These are phyloP conservation scores for Alloscopus bannaensis DNA, from an alignment of 2,888 invertebrate species.

Conservation along the genomic window DNA sequence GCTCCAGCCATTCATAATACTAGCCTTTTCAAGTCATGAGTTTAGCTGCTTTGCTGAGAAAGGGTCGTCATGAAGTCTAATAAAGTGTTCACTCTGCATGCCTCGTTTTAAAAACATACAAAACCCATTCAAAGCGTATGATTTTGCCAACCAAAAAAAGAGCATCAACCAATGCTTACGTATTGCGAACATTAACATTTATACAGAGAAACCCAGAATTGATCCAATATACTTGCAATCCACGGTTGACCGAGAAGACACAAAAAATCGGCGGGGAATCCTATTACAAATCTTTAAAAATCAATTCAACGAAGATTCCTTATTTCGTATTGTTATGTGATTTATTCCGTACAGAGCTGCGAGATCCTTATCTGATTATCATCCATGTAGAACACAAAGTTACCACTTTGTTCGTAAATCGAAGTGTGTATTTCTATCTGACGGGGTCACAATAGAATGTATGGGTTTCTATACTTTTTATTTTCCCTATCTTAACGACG, in stretches of 20 bases:
- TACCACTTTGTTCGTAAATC: no score
- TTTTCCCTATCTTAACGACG: no score
- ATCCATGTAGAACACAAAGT: conserved; percentile 25
- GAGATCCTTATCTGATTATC: conserved; percentile 42
- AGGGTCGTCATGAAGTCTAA: no score
- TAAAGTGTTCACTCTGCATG: no score
- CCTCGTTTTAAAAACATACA: no score
- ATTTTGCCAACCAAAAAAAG: no score
- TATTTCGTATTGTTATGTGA: neutral
- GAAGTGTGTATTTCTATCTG: neutral
- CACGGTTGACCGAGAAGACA: conserved; percentile 30
- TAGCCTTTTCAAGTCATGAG: no score
- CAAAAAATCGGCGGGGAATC: conserved; percentile 46
- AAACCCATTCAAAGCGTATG: no score
- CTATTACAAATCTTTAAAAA: conserved; percentile 19
- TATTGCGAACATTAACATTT: neutral
- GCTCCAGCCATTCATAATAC: no score
- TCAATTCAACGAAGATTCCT: conserved; percentile 29
- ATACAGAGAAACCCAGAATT: conserved; percentile 5
- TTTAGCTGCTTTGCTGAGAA: no score
- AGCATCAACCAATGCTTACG: neutral
- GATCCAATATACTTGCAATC: conserved; percentile 52
- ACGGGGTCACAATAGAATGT: no score
- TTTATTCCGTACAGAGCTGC: neutral
- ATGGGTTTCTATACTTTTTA: no score